Base-by-base conservation (phyloP, 2,113 vertebrate genomes). In the Hypanus sabinus region DNA sequence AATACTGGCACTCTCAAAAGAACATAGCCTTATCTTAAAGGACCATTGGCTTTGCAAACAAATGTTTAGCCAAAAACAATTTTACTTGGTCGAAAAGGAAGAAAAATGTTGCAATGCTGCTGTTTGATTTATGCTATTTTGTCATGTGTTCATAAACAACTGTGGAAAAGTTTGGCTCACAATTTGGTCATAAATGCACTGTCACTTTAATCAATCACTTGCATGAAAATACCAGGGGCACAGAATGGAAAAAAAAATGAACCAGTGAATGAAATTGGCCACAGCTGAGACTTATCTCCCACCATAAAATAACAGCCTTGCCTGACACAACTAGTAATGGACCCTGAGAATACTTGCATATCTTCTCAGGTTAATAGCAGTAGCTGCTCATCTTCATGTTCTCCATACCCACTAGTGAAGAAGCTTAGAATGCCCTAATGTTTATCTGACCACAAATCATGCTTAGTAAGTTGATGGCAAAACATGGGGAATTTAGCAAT, bases 1-100 rank as follows among this genome's bases (percentile, higher is more conserved):
- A 90, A 33, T 90, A 90, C 30, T 20, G 60, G 60, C 57, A 90
- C 30, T 20, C 85, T 33, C 12, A 90, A 90, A 18, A 90, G 33
- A 88, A 65, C 30, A 88, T 12, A 65, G 85, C 30, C n/a, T 90
- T 20, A 90, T 5, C 10, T 65, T 65, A 65, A 90, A 65, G 57
- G 60, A n/a, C 85, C 60, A 18, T 36, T 90, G 85, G n/a, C n/a
- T 90, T 90, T n/a, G 85, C 57, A 90, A 90, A 90, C 85, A 90
- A 36, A 65, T 90, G 85, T 90, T 90, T n/a, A 30, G 60, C 85
- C 85, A 90, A 90, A 88, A 90, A 0, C 30, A 87, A 90, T 65
- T 90, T 90, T 90, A 90, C 33, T 90, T 65, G 8, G 6, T 65
- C 33, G 30, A 16, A 65, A 30, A 33, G n/a, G n/a, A 18, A 68